Evolutionary conservation across 1,140 invertebrate species (phyloP).

Genomic region (Microplitis mediator): DNA sequence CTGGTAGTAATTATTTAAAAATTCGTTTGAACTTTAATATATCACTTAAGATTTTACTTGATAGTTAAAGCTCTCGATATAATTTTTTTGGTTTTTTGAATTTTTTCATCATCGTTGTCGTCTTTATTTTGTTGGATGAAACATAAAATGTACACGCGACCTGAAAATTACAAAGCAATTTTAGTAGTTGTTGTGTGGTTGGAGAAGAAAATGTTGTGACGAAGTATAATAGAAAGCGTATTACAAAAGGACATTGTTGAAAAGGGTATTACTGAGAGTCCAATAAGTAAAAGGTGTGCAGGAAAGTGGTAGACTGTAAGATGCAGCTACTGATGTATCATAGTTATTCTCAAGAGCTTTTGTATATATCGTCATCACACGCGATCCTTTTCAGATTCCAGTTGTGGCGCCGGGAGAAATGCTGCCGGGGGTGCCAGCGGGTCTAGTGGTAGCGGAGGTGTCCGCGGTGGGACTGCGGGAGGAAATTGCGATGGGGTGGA

Average conservation of each 20-base stretch:
- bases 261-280: not conserved
- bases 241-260: slow-evolving; percentile 1
- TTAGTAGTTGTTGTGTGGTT: too few species aligned
- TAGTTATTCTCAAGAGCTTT: slow-evolving; percentile 4
- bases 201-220: too few species aligned
- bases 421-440: not conserved
- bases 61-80: too few species aligned
- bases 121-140: too few species aligned
- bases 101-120: too few species aligned
- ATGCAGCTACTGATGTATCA: slow-evolving; percentile 23
- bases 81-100: too few species aligned
- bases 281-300: not conserved
- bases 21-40: too few species aligned
- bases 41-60: too few species aligned
- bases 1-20: too few species aligned
- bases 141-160: too few species aligned
- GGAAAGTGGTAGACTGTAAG: not conserved
- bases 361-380: not conserved
- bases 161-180: too few species aligned
- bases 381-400: slow-evolving; percentile 46
- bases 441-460: slow-evolving; percentile 28
- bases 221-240: not conserved
- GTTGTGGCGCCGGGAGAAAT: slow-evolving; percentile 33
- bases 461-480: slow-evolving; percentile 36
- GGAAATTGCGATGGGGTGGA: slow-evolving; percentile 50